Percentiles rank a stretch among this genome's conserved stretches.
Conservation (phyloP, 2,888 invertebrate species). For the Polydesmus complanatus region DNA sequence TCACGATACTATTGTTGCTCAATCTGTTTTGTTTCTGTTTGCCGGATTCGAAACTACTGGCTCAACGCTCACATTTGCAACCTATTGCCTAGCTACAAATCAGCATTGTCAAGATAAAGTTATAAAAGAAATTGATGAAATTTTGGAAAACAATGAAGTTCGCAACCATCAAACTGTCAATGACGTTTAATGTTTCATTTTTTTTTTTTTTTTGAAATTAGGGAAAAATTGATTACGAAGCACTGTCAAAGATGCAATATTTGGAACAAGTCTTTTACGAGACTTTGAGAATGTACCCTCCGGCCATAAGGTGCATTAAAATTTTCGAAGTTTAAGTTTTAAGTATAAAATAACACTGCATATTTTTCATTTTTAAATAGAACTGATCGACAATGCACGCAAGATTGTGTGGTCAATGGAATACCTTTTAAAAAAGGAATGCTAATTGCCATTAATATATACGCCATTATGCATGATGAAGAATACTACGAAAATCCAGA, state of each 20-base stretch:
- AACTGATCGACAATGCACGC: slow-evolving; percentile 4
- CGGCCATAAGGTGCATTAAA: not conserved
- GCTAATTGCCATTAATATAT: slow-evolving; percentile 1
- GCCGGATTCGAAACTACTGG: too few species aligned
- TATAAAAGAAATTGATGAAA: too few species aligned
- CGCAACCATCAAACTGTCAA: too few species aligned
- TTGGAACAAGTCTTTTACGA: slow-evolving; percentile 9
- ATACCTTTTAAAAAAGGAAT: slow-evolving; percentile 8
- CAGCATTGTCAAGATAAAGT: too few species aligned
- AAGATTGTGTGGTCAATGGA: slow-evolving; percentile 4
- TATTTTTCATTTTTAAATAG: too few species aligned
- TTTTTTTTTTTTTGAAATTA: too few species aligned
- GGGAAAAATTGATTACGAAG: slow-evolving; percentile 6
- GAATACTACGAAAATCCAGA: slow-evolving; percentile 9
- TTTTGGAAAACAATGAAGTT: too few species aligned
- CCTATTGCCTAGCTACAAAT: too few species aligned
- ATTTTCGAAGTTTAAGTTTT: slow-evolving; percentile 3
- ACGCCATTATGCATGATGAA: slow-evolving; percentile 9
- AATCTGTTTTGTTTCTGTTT: too few species aligned
- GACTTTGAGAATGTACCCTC: slow-evolving; percentile 10
- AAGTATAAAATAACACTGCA: too few species aligned
- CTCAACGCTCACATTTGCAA: too few species aligned
- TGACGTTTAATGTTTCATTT: not conserved
- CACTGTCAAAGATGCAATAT: slow-evolving; percentile 2
- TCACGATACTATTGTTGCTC: too few species aligned